Conservation (phyloP, 2,888 invertebrate genomes). For the Cosmorhoe ocellata region DNA sequence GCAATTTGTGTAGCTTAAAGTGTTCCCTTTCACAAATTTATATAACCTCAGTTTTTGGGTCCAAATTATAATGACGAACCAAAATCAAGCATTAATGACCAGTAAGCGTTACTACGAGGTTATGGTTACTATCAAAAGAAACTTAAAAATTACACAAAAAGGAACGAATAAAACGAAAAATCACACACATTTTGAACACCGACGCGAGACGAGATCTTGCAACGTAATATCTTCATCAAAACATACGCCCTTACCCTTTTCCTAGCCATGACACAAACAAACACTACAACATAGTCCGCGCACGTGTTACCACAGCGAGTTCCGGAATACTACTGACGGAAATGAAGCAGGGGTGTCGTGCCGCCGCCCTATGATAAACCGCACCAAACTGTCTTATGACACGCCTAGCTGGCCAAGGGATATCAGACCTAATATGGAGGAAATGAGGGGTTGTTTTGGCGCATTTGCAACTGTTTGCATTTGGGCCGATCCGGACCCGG, state of each 20-base stretch:
- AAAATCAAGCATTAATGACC: too few relatives aligned
- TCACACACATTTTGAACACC: conserved; percentile 29
- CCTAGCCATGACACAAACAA: conserved; percentile 62
- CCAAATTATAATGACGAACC: too few relatives aligned
- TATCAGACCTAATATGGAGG: conserved; percentile 31
- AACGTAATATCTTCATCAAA: conserved; percentile 32
- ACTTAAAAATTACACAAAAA: conserved; percentile 1
- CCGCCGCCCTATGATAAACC: conserved; percentile 53
- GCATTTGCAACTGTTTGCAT: conserved; percentile 26
- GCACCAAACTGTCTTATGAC: conserved; percentile 46
- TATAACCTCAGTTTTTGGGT: too few relatives aligned
- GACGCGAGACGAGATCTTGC: conserved; percentile 25
- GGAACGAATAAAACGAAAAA: conserved; percentile 3
- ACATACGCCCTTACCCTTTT: conserved; percentile 67
- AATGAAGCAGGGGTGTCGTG: conserved; percentile 48
- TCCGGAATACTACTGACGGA: conserved; percentile 55
- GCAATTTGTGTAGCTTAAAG: too few relatives aligned
- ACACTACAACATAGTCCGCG: conserved; percentile 15
- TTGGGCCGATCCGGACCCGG: conserved; percentile 20
- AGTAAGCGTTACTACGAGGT: too few relatives aligned
- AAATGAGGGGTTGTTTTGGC: conserved; percentile 30
- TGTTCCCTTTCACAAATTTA: too few relatives aligned
- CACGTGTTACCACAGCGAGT: conserved; percentile 46
- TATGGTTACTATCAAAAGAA: not conserved
- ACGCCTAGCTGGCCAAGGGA: conserved; percentile 31